phyloP scores from a whole-genome alignment of 1,140 invertebrate genomes.

The Penaeus chinensis region DNA sequence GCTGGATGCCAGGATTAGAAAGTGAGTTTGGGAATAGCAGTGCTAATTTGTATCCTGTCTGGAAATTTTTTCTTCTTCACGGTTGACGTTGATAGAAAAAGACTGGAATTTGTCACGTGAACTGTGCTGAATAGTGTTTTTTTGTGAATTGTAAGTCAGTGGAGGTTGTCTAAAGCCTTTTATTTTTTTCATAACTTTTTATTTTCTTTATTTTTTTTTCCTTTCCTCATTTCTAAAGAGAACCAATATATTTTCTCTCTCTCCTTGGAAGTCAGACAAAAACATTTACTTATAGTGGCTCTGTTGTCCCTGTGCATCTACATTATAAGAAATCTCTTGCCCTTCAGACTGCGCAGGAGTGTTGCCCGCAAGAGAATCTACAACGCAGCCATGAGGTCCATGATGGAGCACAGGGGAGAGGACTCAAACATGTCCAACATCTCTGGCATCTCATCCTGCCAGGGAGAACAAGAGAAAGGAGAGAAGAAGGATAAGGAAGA shows the following conservation, averaged over 20 bases:
- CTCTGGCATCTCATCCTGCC: conserved; percentile 46
- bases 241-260: too few species aligned
- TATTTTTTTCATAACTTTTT: too few species aligned
- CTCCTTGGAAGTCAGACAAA: too few species aligned
- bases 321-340: neutral
- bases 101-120: too few species aligned
- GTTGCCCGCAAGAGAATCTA: conserved; percentile 62
- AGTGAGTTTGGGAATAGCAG: conserved; percentile 36
- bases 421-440: conserved; percentile 63
- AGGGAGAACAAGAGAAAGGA: conserved; percentile 48
- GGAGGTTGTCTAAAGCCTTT: too few species aligned
- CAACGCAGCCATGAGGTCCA: conserved; percentile 55
- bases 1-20: conserved; percentile 74
- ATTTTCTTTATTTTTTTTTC: too few species aligned
- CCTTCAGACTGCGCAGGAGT: conserved; percentile 46
- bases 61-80: too few species aligned
- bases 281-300: neutral
- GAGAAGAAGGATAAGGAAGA: conserved; percentile 60
- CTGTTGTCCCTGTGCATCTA: neutral
- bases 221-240: too few species aligned
- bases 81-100: too few species aligned
- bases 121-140: too few species aligned
- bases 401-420: conserved; percentile 56
- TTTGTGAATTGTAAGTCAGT: too few species aligned
- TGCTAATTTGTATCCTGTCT: too few species aligned